Percentiles rank a stretch among this genome's conserved stretches.
phyloP scores from a whole-genome alignment of 2,113 vertebrate species.

The Pluvianellus socialis region DNA sequence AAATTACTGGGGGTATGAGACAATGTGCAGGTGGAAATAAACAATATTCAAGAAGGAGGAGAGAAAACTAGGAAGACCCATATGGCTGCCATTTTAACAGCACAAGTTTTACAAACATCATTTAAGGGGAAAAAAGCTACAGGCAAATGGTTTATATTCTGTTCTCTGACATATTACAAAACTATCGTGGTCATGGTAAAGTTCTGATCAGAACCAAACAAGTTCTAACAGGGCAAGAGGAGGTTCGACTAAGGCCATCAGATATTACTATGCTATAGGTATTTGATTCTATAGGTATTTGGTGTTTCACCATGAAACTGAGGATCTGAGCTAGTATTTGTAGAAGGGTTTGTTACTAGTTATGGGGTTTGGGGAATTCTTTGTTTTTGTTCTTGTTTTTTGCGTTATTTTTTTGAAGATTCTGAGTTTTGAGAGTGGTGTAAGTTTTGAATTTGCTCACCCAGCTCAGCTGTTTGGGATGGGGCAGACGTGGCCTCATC shows the following conservation, averaged over 20 bases:
- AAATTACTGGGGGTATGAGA: not conserved
- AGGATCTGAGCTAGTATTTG: not conserved
- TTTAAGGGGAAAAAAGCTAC: not conserved
- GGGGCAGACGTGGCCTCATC: not conserved
- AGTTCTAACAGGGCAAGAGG: not conserved
- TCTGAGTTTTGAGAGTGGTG: not conserved
- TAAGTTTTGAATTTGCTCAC: not conserved
- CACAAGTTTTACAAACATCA: not conserved
- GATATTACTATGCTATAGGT: not conserved
- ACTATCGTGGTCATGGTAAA: rapidly evolving
- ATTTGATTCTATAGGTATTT: not conserved
- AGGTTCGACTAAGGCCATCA: not conserved
- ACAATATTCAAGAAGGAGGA: not conserved
- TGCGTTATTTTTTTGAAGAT: not conserved
- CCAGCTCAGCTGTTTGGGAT: not conserved
- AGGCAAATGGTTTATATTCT: not conserved
- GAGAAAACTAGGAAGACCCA: not conserved
- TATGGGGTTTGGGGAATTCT: not conserved
- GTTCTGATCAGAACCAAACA: not conserved
- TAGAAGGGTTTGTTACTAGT: not conserved
- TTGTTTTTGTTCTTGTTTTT: not conserved
- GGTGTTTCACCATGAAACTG: not conserved
- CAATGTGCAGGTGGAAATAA: not conserved
- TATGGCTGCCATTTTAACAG: not conserved
- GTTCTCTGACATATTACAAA: not conserved